Base-by-base conservation (phyloP, 2,888 invertebrate genomes). In the Tipula unca region DNA sequence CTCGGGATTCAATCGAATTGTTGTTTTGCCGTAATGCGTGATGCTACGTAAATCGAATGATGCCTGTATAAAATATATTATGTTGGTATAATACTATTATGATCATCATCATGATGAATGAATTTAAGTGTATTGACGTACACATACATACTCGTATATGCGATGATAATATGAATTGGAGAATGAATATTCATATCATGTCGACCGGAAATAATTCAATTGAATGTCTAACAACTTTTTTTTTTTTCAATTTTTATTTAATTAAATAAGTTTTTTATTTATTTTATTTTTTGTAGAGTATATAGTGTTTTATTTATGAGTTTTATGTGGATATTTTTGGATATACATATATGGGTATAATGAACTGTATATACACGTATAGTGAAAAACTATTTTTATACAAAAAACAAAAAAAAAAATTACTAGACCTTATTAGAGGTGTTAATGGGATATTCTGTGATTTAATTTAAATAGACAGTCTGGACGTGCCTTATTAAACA, bases 131-230 rank as follows among this genome's bases (percentile, higher is more conserved):
- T n/a, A 54, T 54, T 69, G 25, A 69, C 69, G 69, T 48, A n/a
- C n/a, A 48, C 8, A n/a, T 17, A 48, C 42, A n/a, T n/a, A 42
- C n/a, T 2, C 14, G 20, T 69, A 69, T 20, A 25, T 69, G 69
- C 69, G 69, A 69, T 25, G 69, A 69, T 69, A 69, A 69, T 69
- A 25, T 69, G 69, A 69, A 69, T 69, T 69, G 69, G 69, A 69
- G 69, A 83, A 83, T 83, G n/a, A 83, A 83, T 83, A 83, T 83
- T 83, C 83, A 83, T 83, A 83, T 83, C 83, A 83, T 83, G 83
- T 35, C 35, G 83, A 83, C 83, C 83, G 83, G 83, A 83, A 83
- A 83, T 35, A 83, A 83, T 83, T 35, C 83, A 83, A 83, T 83
- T 83, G 83, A 83, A 83, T 83, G 83, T 83, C 83, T 83, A 83